phyloP scores from a whole-genome alignment of 1,140 invertebrate species.

The Drosophila micromelanica region DNA sequence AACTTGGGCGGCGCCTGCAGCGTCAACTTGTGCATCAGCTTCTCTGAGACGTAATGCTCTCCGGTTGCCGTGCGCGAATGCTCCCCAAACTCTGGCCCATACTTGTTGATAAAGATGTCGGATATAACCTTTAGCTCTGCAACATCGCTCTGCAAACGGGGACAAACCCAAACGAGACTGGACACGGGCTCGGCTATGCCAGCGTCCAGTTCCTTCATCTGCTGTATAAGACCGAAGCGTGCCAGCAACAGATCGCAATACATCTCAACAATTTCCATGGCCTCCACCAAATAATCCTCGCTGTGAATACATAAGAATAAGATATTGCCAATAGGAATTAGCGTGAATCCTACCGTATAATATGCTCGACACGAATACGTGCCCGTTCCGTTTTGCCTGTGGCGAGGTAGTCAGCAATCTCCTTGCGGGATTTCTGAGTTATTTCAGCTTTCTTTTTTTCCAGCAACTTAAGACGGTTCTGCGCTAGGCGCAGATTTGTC shows the following conservation, averaged over 20 bases:
- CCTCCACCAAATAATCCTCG: slow-evolving; percentile 99
- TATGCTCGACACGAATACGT: slow-evolving; percentile 98
- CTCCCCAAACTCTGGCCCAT: slow-evolving; percentile 96
- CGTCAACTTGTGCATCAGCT: slow-evolving; percentile 97
- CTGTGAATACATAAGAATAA: slow-evolving; percentile 82
- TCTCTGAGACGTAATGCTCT: slow-evolving; percentile 91
- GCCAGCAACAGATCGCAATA: slow-evolving; percentile 99
- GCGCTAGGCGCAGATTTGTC: slow-evolving; percentile 96
- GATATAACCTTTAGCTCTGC: slow-evolving; percentile 91
- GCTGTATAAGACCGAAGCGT: slow-evolving; percentile 97
- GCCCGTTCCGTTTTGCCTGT: slow-evolving; percentile 96
- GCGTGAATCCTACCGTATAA: slow-evolving; percentile 88
- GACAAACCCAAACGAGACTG: slow-evolving; percentile 98
- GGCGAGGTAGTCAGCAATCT: slow-evolving; percentile 98
- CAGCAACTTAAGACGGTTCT: slow-evolving; percentile 96
- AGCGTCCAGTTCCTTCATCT: slow-evolving; percentile 98
- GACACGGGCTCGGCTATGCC: slow-evolving; percentile 98
- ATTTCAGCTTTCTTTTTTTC: slow-evolving; percentile 99
- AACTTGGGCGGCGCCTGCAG: slow-evolving; percentile 98
- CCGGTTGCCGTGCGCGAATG: slow-evolving; percentile 93
- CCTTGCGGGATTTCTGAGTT: slow-evolving; percentile 96
- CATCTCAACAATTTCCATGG: slow-evolving; percentile 99
- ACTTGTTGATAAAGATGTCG: slow-evolving; percentile 95
- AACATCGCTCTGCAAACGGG: slow-evolving; percentile 93
- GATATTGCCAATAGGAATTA: background rate